A percentile compares a stretch with the other conserved stretches of the same genome.
Evolutionary conservation across 2,888 invertebrate species (phyloP).

Genomic region (Reticulitermes lucifugus): DNA sequence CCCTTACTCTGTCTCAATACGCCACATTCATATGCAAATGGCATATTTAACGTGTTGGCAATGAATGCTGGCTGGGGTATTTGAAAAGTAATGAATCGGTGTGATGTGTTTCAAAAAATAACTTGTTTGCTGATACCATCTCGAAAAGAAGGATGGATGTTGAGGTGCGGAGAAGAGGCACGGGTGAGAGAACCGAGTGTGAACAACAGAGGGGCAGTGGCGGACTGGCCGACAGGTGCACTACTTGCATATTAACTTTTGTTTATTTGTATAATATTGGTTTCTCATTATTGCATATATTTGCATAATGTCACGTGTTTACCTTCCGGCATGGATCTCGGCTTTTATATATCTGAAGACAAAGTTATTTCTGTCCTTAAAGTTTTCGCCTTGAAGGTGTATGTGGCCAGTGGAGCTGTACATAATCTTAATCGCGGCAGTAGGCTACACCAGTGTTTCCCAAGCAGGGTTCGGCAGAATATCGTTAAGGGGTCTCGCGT

Average conservation of each 20-base stretch:
- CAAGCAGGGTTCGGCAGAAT: too few relatives aligned
- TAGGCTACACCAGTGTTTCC: too few relatives aligned
- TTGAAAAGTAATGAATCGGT: conserved; percentile 39
- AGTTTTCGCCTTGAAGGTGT: too few relatives aligned
- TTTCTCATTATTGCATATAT: neutral
- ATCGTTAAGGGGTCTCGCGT: too few relatives aligned
- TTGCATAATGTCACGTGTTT: neutral
- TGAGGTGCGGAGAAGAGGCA: conserved; percentile 15
- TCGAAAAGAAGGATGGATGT: conserved; percentile 24
- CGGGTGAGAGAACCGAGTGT: neutral
- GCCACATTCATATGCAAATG: conserved; percentile 48
- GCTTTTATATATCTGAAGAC: too few relatives aligned
- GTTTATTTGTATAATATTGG: neutral
- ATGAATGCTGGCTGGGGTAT: conserved; percentile 36
- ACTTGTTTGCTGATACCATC: conserved; percentile 42
- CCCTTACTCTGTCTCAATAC: conserved; percentile 31
- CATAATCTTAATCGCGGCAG: too few relatives aligned
- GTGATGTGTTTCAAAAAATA: conserved; percentile 17
- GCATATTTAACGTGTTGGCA: conserved; percentile 46
- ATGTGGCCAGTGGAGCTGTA: too few relatives aligned
- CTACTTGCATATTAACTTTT: neutral
- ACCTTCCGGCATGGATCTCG: neutral
- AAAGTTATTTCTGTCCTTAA: too few relatives aligned
- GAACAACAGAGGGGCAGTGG: conserved; percentile 6
- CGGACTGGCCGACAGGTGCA: neutral